phyloP scores from a whole-genome alignment of 2,888 invertebrate genomes.

The Pherbina coryleti region DNA sequence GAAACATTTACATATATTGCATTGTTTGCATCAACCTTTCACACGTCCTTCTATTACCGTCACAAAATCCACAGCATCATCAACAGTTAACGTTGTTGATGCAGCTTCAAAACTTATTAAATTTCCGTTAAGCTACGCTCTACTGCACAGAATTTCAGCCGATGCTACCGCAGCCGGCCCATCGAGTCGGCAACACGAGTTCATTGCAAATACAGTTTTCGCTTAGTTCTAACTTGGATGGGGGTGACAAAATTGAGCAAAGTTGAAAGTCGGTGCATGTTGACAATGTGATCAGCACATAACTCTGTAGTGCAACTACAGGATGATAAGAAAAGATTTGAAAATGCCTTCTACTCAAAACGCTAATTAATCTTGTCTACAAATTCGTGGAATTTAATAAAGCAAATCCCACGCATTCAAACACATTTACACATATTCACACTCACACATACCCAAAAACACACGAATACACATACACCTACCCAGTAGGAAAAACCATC shows the following conservation, averaged over 20 bases:
- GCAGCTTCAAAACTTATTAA: constrained; percentile 33
- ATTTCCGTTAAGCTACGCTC: constrained; percentile 14
- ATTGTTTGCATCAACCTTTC: no score
- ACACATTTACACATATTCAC: not conserved
- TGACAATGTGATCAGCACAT: not conserved
- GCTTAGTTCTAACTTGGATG: no score
- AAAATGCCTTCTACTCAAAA: not conserved
- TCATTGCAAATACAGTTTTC: no score
- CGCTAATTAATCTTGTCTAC: constrained; percentile 45
- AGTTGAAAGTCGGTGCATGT: no score
- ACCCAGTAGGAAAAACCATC: no score
- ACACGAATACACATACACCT: no score
- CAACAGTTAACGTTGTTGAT: not conserved
- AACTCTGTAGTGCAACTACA: no score
- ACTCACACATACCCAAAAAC: not conserved
- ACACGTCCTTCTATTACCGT: no score
- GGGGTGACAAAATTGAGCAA: no score
- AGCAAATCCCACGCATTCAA: constrained; percentile 29
- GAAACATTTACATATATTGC: no score
- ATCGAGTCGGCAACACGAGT: no score
- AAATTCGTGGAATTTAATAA: constrained; percentile 46
- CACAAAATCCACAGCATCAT: not conserved
- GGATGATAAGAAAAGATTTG: no score
- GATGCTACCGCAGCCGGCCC: constrained; percentile 26
- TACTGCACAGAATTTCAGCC: not conserved